Percentiles rank a stretch among this genome's conserved stretches.
These are phyloP conservation scores for Strigamia maritima DNA, from an alignment of 2,888 invertebrate genomes.

Conservation along the genomic window DNA sequence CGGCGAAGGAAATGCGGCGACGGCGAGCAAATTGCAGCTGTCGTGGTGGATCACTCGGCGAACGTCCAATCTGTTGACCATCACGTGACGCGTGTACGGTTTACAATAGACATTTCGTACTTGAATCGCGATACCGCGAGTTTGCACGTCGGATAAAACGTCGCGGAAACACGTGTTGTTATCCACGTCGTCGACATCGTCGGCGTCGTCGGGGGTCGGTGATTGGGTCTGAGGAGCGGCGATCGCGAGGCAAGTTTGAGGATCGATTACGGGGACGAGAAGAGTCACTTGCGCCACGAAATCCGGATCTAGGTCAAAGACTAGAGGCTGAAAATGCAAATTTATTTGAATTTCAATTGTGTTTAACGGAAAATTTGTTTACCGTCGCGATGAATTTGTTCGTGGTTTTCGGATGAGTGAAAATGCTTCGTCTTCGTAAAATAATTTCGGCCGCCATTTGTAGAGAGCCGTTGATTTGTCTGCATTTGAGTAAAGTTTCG, in stretches of 20 bases:
- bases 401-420: no score
- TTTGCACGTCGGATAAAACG: not conserved
- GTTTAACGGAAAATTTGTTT: no score
- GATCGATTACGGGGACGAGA: not conserved
- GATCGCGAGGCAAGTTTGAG: not conserved
- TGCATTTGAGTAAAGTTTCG: not conserved
- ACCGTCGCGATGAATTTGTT: no score
- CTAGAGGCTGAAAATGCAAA: not conserved
- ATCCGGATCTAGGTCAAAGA: not conserved
- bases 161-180: not conserved
- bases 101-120: not conserved
- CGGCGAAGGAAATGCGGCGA: not conserved
- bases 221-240: no score
- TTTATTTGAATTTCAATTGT: not conserved
- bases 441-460: not conserved
- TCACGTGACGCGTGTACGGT: not conserved
- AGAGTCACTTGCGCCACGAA: not conserved
- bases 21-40: not conserved
- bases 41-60: slow-evolving; percentile 20
- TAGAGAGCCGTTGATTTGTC: not conserved
- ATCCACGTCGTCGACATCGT: not conserved
- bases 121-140: not conserved
- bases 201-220: not conserved
- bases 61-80: not conserved
- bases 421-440: not conserved